Evolutionary conservation across 1,140 invertebrate genomes (phyloP), one percentile per base, ranked within the genome.

Genomic region (Hylaeus volcanicus): DNA sequence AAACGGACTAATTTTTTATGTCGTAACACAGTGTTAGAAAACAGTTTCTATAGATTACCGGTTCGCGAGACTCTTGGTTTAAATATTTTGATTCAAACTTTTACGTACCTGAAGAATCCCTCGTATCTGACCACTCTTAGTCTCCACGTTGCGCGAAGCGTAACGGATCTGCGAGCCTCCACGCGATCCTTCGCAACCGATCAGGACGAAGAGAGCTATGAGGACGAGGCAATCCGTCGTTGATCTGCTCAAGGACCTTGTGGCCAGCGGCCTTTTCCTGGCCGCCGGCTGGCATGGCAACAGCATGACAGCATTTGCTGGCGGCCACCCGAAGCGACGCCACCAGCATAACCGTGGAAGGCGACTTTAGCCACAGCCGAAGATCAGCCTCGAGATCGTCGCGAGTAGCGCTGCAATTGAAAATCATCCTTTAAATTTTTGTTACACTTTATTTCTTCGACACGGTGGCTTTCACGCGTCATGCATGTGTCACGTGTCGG

Each of bases 81-180:
- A 48, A 48, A 48, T 48, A 45, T 26, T 26, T 26, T 26, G 26
- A 26, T 26, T 26, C 26, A 26, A 26, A 26, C 26, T 26, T 26
- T 77, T 70, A 74, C 55, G 55, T 85, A 93, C 93, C 91, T 93
- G 93, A 60, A 93, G 82, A 82, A 95, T 93, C 63, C 95, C 95
- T 74, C 94, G 92, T 56, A 96, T 94, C 68, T 94, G 93, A 68
- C 95, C 95, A 83, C 94, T 94, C 82, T 94, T 94, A 43, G 95
- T 95, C 71, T 94, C 94, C 69, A 95, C 94, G 61, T 95, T 94
- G 75, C 94, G 91, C 70, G 94, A 94, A 63, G 94, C 94, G 89
- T 94, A 94, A 41, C 94, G 90, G 0, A 92, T 91, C 74, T 87
- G 88, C 41, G 89, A 80, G 63, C 74, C 86, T 74, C 79, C 85